Base-by-base conservation (phyloP, 2,113 vertebrate species). In the Oxygymnocypris stewartii region DNA sequence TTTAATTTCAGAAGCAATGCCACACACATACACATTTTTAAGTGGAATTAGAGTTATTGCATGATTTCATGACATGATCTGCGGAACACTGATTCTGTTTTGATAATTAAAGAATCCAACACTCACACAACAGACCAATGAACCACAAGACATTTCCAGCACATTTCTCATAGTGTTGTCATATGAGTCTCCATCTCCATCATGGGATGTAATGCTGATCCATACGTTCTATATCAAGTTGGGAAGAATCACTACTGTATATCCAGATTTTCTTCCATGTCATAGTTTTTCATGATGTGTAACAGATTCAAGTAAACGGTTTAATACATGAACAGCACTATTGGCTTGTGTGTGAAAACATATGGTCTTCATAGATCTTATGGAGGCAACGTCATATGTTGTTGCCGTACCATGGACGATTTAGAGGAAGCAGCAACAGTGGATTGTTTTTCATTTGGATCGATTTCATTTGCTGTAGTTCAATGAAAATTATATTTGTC, bases 81-180 rank as follows among this genome's bases (percentile, higher is more conserved):
- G 51, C 69, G 7, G 69, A 84, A 74, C 82, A 74, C 82, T 59
- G 67, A 84, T 74, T 57, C 49, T 3, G 49, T 84, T 67, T 42
- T 74, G 82, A 84, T 84, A 73, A 84, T 84, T 84, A 59, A 74
- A 74, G 67, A 84, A 84, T 37, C 63, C 81, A 83, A 54, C 47
- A 42, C 69, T 84, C 69, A 84, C 31, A 84, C 67, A 84, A 84
- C 82, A 74, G 69, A 84, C 82, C 82, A 74, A 59, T 84, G 82
- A 84, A 84, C 82, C 82, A 74, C 82, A 42, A 84, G 82, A 84
- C 69, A 74, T 59, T 42, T 74, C 82, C 69, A 84, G 69, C 69
- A 57, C 82, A 84, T 84, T 54, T 74, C 82, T 84, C 82, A 25
- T 16, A 40, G 25, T 83, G 47, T 74, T 84, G 82, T 84, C 82